These are phyloP conservation scores for Machimus rusticus DNA, from an alignment of 2,888 invertebrate species.

Conservation along the genomic window DNA sequence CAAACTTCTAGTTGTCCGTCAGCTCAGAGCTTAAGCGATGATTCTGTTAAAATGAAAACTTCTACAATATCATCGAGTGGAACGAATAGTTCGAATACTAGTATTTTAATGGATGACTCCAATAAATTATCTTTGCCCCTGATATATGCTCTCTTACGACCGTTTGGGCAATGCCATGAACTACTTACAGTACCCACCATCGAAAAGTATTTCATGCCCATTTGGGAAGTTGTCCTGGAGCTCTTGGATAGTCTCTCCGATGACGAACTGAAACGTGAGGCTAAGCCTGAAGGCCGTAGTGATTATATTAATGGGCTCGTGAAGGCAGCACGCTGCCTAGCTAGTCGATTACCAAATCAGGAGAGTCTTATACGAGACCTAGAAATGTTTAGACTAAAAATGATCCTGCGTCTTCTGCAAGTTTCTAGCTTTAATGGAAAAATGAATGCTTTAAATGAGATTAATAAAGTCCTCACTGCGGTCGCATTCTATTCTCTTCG, in stretches of 20 bases:
- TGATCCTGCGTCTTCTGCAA: constrained; percentile 91
- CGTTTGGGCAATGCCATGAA: constrained; percentile 92
- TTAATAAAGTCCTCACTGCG: constrained; percentile 93
- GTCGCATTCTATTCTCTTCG: constrained; percentile 88
- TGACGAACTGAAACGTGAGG: constrained; percentile 94
- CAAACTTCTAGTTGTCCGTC: constrained; percentile 45
- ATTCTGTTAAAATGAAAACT: constrained; percentile 49
- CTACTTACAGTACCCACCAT: constrained; percentile 88
- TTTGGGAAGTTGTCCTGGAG: constrained; percentile 90
- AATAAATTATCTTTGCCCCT: constrained; percentile 73
- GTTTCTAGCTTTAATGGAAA: constrained; percentile 98
- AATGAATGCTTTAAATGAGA: constrained; percentile 98
- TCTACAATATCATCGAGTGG: constrained; percentile 49
- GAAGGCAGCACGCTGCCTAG: constrained; percentile 88
- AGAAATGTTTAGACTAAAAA: constrained; percentile 94
- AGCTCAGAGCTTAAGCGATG: constrained; percentile 49
- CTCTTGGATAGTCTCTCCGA: constrained; percentile 92
- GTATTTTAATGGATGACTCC: constrained; percentile 51
- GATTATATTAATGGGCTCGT: constrained; percentile 95
- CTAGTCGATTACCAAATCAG: constrained; percentile 82
- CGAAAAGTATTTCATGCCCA: constrained; percentile 90
- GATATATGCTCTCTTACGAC: constrained; percentile 83
- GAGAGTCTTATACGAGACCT: constrained; percentile 77
- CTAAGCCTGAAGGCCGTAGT: constrained; percentile 92
- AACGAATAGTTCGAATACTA: constrained; percentile 48